Conservation (phyloP, 2,797 vertebrate genomes). For the Sylvilagus floridanus region DNA sequence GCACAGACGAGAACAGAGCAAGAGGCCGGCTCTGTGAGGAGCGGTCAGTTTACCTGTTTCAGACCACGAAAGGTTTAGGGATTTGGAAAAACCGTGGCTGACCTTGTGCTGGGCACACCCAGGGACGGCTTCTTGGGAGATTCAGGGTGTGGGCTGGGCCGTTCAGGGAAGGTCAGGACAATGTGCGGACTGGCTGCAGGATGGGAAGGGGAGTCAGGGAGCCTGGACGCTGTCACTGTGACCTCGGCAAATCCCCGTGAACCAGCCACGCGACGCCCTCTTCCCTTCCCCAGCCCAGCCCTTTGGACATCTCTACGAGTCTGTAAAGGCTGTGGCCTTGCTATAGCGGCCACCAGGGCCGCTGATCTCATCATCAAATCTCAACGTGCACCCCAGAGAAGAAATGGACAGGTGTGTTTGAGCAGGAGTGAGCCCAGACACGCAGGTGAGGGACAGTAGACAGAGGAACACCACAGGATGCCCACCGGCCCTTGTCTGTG, state of each 20-base stretch:
- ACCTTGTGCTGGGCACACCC: background rate
- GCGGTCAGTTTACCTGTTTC: background rate
- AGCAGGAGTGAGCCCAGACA: background rate
- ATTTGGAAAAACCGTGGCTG: background rate
- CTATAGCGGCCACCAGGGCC: background rate
- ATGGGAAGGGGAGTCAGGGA: background rate
- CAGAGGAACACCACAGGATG: rapidly evolving
- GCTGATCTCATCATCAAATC: background rate
- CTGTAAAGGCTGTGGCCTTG: background rate
- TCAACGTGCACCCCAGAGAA: background rate
- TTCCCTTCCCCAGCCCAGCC: background rate
- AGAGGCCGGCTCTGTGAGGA: background rate
- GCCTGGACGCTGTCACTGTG: background rate
- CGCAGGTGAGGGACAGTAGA: rapidly evolving
- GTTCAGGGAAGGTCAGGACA: background rate
- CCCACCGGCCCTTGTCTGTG: background rate
- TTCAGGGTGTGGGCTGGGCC: background rate
- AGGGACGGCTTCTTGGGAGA: background rate
- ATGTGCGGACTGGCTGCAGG: too few species aligned
- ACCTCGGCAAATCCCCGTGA: background rate
- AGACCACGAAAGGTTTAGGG: background rate
- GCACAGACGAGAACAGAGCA: background rate
- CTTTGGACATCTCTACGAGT: background rate
- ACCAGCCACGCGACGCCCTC: background rate
- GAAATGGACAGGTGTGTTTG: background rate